A percentile compares a stretch with the other conserved stretches of the same genome.
Conservation (phyloP, 2,797 vertebrate genomes). For the Meda fulgida region DNA sequence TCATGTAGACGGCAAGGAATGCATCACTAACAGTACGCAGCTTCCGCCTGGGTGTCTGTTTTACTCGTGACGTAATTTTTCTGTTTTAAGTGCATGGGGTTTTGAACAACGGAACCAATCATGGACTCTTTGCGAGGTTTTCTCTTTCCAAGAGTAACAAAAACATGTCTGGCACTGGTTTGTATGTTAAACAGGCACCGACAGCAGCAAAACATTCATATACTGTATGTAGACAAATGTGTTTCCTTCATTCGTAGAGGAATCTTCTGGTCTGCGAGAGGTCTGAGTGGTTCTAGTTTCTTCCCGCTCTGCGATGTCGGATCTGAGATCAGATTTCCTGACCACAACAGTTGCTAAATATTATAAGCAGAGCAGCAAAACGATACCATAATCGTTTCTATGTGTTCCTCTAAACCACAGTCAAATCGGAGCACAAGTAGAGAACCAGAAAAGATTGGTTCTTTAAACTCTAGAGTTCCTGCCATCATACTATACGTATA, state of each 20-base stretch:
- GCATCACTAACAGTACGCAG: conserved; percentile 58
- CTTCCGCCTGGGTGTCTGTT: conserved; percentile 9
- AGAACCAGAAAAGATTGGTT: conserved; percentile 21
- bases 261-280: conserved; percentile 22
- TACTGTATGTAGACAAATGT: neutral
- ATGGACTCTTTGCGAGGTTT: neutral
- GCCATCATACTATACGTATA: neutral
- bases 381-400: conserved; percentile 5
- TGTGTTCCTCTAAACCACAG: conserved; percentile 13
- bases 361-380: conserved; percentile 34
- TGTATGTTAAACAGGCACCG: conserved; percentile 20
- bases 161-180: conserved; percentile 1
- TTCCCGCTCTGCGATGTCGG: neutral
- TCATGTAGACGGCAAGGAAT: conserved; percentile 85
- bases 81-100: neutral
- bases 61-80: neutral
- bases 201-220: conserved; percentile 27
- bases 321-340: conserved; percentile 24
- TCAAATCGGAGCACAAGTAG: neutral
- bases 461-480: neutral
- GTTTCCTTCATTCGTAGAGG: conserved; percentile 30
- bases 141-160: neutral
- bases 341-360: conserved; percentile 28
- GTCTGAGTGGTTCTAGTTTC: conserved; percentile 15
- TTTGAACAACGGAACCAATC: conserved; percentile 12